Percentiles rank a stretch among this genome's conserved stretches.
Evolutionary conservation across 2,113 vertebrate genomes (phyloP).

Genomic region (Porphyrio hochstetteri): DNA sequence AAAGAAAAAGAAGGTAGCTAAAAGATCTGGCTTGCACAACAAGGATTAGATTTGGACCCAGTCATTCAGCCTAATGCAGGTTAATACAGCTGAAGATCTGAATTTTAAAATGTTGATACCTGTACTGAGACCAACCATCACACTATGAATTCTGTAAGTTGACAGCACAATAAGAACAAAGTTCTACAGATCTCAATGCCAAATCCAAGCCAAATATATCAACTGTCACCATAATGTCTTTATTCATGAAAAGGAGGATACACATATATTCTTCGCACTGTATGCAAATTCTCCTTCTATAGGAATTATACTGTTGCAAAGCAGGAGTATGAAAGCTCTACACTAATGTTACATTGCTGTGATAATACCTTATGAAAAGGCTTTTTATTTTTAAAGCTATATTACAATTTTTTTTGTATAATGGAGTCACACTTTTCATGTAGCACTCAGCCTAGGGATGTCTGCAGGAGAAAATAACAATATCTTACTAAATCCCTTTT

Average conservation of each 20-base stretch:
- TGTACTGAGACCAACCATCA: background rate
- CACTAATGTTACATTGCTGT: conserved; percentile 45
- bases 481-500: conserved; percentile 77
- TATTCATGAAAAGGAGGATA: background rate
- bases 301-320: conserved; percentile 69
- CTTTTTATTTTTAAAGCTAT: conserved; percentile 74
- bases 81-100: background rate
- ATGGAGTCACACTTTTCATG: conserved; percentile 74
- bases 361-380: conserved; percentile 67
- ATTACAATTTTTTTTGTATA: conserved; percentile 70
- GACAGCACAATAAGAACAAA: background rate
- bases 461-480: conserved; percentile 72
- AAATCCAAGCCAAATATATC: background rate
- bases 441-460: conserved; percentile 66
- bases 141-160: background rate
- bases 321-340: conserved; percentile 70
- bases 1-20: background rate
- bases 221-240: background rate
- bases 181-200: background rate
- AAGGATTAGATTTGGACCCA: background rate
- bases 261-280: background rate
- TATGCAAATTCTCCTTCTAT: conserved; percentile 61
- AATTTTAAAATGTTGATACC: background rate
- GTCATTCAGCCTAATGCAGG: background rate
- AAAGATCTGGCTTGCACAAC: background rate